Conservation (phyloP, 2,797 vertebrate genomes). For the Arnoldichthys spilopterus region DNA sequence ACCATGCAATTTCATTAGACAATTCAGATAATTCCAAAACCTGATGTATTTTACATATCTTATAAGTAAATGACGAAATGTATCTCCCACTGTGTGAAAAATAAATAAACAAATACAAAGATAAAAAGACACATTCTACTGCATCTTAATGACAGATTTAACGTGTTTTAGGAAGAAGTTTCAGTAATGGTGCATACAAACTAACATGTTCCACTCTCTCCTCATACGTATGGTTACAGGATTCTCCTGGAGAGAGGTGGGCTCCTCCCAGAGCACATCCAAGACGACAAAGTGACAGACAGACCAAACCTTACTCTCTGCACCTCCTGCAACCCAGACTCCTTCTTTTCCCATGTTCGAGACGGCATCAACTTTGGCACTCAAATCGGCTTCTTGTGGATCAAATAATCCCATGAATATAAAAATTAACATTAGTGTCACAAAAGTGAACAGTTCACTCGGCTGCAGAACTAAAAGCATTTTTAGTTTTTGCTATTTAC, state of each 20-base stretch:
- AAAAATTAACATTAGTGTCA: constrained; percentile 1
- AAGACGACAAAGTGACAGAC: constrained; percentile 76
- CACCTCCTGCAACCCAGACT: constrained; percentile 86
- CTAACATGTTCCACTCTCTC: neutral
- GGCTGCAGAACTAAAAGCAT: neutral
- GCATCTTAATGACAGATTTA: neutral
- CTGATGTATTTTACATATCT: neutral
- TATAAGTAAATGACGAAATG: neutral
- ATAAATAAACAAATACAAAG: too few species aligned
- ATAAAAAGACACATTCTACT: too few species aligned
- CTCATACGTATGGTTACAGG: constrained; percentile 66
- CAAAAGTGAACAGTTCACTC: neutral
- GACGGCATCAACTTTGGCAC: constrained; percentile 91
- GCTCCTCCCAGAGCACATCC: constrained; percentile 85
- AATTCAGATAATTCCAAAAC: constrained; percentile 9
- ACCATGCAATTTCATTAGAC: neutral
- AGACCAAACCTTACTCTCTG: constrained; percentile 81
- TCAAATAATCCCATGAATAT: constrained; percentile 65
- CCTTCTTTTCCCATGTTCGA: constrained; percentile 90
- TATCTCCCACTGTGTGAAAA: too few species aligned
- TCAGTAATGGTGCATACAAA: neutral
- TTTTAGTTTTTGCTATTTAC: too few species aligned
- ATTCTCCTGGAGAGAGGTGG: constrained; percentile 88
- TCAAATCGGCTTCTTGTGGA: constrained; percentile 90
- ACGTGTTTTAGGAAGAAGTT: neutral